Evolutionary conservation across 1,140 invertebrate genomes (phyloP).

Genomic region (Cryptotermes secundus): DNA sequence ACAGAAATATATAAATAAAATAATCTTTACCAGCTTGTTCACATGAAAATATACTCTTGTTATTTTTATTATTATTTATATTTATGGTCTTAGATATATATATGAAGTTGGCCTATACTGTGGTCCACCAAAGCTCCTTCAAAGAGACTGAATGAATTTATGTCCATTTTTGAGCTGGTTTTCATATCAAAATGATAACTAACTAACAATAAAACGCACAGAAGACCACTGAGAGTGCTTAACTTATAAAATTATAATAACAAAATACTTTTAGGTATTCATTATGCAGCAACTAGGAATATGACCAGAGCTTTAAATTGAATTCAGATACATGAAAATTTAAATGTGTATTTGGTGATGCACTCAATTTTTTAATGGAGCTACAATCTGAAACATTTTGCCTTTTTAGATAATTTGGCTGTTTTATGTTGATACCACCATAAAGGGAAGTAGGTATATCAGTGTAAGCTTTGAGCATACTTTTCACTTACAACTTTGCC

Average conservation of each 20-base stretch:
- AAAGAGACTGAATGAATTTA: neutral
- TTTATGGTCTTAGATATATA: neutral
- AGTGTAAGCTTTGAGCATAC: neutral
- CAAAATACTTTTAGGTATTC: neutral
- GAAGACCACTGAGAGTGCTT: neutral
- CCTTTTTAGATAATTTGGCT: neutral
- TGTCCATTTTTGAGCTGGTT: neutral
- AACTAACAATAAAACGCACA: neutral
- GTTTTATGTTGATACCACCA: neutral
- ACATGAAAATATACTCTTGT: neutral
- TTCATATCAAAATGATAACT: neutral
- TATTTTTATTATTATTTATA: slow-evolving; percentile 15
- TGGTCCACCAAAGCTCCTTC: neutral
- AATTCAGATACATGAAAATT: neutral
- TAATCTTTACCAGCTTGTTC: neutral
- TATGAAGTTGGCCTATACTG: neutral
- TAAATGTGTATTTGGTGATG: neutral
- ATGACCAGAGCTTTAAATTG: neutral
- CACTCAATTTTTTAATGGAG: neutral
- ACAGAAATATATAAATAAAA: slow-evolving; percentile 2
- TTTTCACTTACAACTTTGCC: neutral
- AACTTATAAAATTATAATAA: neutral
- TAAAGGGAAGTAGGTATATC: neutral
- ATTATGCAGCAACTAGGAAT: neutral
- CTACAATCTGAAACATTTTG: neutral